Percentiles rank a stretch among this genome's conserved stretches.
Evolutionary conservation across 2,113 vertebrate species (phyloP).

Genomic region (Fregata magnificens): DNA sequence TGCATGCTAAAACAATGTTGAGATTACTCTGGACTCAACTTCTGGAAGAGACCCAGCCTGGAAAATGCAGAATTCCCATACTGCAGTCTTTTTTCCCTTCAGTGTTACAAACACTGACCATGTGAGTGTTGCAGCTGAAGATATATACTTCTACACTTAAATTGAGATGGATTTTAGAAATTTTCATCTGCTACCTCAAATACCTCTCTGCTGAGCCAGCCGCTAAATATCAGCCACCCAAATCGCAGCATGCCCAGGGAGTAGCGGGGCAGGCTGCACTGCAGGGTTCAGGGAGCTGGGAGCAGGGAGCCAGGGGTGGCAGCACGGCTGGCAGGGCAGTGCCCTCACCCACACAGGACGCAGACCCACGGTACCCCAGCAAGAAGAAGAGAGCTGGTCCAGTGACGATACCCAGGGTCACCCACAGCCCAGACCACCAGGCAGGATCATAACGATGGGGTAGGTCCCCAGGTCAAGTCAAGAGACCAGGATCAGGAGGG

Average conservation of each 20-base stretch:
- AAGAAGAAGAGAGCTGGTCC: neutral
- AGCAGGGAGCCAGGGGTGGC: fast-evolving
- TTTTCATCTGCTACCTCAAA: neutral
- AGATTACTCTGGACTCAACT: neutral
- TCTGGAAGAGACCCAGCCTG: neutral
- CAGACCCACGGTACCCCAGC: neutral
- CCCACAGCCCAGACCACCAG: neutral
- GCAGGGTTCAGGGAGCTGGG: neutral
- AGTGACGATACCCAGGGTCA: fast-evolving
- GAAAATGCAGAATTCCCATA: neutral
- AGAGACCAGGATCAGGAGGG: neutral
- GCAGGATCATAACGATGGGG: neutral
- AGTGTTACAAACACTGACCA: neutral
- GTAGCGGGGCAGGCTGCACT: fast-evolving
- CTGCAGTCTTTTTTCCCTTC: neutral
- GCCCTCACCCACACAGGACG: neutral
- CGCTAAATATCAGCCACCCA: neutral
- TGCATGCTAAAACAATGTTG: neutral
- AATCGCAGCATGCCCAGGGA: neutral
- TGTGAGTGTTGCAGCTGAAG: neutral
- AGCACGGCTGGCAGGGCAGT: fast-evolving
- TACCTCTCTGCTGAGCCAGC: neutral
- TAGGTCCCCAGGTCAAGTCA: neutral
- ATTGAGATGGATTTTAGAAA: neutral
- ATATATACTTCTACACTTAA: neutral